Evolutionary conservation across 2,797 vertebrate species (phyloP).

Genomic region (Crenichthys baileyi): DNA sequence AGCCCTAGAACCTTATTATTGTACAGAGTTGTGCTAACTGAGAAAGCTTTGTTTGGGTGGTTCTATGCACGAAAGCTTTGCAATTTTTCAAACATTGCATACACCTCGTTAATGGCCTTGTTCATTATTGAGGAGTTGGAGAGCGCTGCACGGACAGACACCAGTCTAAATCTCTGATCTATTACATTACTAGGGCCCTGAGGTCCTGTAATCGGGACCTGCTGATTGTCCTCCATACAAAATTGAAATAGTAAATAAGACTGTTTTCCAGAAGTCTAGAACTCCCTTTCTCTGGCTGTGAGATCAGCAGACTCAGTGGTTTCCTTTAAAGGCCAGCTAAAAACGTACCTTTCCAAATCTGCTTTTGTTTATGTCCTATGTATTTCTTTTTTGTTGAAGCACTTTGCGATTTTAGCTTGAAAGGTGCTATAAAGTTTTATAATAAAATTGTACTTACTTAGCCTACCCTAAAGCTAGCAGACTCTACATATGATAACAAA

Average conservation of each 20-base stretch:
- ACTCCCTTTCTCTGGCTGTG: not conserved
- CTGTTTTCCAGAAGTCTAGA: not conserved
- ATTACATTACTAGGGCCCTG: not conserved
- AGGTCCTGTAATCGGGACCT: not conserved
- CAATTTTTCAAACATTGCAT: too few species aligned
- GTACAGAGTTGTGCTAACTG: too few species aligned
- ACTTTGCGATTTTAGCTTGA: not conserved
- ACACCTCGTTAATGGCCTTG: too few species aligned
- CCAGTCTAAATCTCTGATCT: not conserved
- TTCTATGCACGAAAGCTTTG: too few species aligned
- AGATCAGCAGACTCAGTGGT: not conserved
- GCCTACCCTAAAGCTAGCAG: too few species aligned
- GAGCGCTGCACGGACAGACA: not conserved
- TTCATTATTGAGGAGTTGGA: not conserved
- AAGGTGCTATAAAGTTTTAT: not conserved
- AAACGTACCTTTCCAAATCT: not conserved
- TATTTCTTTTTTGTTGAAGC: not conserved
- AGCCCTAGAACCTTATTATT: too few species aligned
- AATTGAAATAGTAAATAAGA: not conserved
- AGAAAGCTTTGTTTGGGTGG: too few species aligned
- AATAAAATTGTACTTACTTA: not conserved
- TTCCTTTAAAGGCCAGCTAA: not conserved
- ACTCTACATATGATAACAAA: too few species aligned
- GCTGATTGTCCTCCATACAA: not conserved
- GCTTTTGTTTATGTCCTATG: not conserved